A percentile compares a stretch with the other conserved stretches of the same genome.
Conservation (phyloP, 2,888 invertebrate genomes). For the Syrista parreyssii region DNA sequence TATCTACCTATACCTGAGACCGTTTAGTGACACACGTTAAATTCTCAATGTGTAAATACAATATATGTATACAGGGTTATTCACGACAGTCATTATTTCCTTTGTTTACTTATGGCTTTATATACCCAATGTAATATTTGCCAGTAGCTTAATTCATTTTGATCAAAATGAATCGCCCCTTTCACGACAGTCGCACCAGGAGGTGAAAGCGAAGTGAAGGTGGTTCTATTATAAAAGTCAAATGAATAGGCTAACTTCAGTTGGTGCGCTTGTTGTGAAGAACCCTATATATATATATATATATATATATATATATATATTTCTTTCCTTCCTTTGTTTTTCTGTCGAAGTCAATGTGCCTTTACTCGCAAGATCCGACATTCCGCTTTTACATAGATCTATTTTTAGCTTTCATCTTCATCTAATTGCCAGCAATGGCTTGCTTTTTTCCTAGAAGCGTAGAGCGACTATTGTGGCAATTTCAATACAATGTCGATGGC, state of each 20-base stretch:
- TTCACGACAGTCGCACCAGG: background rate
- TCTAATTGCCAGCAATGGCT: background rate
- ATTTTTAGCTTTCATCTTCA: background rate
- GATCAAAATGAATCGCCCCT: no score
- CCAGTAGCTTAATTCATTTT: no score
- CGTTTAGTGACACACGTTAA: constrained; percentile 9
- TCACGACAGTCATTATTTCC: background rate
- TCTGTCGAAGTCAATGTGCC: background rate
- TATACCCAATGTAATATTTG: no score
- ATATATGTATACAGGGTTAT: background rate
- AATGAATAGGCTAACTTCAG: background rate
- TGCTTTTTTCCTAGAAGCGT: background rate
- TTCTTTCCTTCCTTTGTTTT: background rate
- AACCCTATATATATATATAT: background rate
- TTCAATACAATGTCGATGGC: background rate
- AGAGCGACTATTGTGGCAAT: background rate
- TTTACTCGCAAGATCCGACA: background rate
- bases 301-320: background rate
- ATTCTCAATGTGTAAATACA: background rate
- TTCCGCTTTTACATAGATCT: background rate
- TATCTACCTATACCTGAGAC: constrained; percentile 1
- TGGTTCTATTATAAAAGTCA: background rate
- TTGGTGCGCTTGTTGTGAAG: background rate
- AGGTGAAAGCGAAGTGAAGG: no score
- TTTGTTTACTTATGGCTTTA: no score